A percentile compares a stretch with the other conserved stretches of the same genome.
Evolutionary conservation across 2,797 vertebrate species (phyloP).

Genomic region (Rhinella marina): DNA sequence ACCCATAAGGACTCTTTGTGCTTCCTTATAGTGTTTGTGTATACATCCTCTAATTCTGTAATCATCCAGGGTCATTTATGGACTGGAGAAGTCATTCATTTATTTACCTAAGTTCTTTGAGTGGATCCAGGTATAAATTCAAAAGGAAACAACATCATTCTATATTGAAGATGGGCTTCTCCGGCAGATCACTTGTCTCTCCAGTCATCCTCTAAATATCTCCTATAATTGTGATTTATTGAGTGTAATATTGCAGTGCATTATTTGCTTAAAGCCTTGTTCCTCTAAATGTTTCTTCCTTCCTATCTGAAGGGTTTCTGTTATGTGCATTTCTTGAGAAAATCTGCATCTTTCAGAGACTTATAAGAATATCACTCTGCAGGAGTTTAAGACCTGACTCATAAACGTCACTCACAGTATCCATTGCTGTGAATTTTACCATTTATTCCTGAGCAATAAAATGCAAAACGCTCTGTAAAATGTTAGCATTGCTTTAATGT

Average conservation of each 20-base stretch:
- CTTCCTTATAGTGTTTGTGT: background rate
- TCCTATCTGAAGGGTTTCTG: slow-evolving; percentile 21
- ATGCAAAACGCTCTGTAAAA: slow-evolving; percentile 62
- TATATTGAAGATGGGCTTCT: slow-evolving; percentile 7
- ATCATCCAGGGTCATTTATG: background rate
- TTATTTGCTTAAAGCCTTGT: slow-evolving; percentile 52
- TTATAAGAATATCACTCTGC: slow-evolving; percentile 47
- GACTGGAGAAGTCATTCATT: background rate
- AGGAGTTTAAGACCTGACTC: slow-evolving; percentile 59
- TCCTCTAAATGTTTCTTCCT: slow-evolving; percentile 26
- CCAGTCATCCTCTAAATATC: slow-evolving; percentile 25
- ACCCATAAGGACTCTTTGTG: background rate
- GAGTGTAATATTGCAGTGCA: slow-evolving; percentile 43
- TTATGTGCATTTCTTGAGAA: slow-evolving; percentile 46
- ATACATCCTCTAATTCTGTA: background rate
- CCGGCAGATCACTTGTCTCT: slow-evolving; percentile 12
- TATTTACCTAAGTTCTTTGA: background rate
- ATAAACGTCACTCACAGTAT: slow-evolving; percentile 61
- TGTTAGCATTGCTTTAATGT: slow-evolving; percentile 60
- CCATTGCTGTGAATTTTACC: slow-evolving; percentile 61
- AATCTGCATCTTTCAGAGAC: slow-evolving; percentile 58
- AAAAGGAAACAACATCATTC: background rate
- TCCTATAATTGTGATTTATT: slow-evolving; percentile 38
- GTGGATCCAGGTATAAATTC: background rate
- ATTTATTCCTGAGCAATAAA: slow-evolving; percentile 60